Percentiles rank a stretch among this genome's conserved stretches.
Evolutionary conservation across 1,140 invertebrate genomes (phyloP).

Genomic region (Hestina assimilis): DNA sequence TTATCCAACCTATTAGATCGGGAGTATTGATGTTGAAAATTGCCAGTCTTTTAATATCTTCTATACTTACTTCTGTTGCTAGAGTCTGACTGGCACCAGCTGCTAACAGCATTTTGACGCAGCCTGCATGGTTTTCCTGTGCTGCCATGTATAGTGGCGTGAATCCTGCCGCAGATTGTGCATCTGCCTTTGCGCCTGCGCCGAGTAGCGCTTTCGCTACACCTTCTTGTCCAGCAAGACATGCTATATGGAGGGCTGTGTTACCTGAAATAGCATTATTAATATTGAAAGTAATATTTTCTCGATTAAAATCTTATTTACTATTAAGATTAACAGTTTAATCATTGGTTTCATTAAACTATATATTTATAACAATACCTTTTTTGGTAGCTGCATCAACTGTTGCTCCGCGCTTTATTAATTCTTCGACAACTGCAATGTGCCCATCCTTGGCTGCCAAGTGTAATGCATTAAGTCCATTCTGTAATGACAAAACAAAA

Average conservation of each 20-base stretch:
- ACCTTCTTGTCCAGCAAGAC: constrained; percentile 93
- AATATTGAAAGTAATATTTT: neutral
- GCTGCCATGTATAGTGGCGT: constrained; percentile 99
- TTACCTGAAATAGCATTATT: constrained; percentile 89
- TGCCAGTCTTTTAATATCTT: too few relatives aligned
- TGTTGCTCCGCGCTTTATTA: constrained; percentile 92
- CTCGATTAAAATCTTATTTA: neutral
- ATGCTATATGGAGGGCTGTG: constrained; percentile 99
- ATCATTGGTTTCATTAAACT: neutral
- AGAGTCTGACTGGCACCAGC: constrained; percentile 98
- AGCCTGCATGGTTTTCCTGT: constrained; percentile 97
- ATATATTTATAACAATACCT: constrained; percentile 77
- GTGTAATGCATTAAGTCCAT: constrained; percentile 98
- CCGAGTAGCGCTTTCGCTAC: constrained; percentile 93
- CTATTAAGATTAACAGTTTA: neutral
- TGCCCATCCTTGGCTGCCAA: constrained; percentile 99
- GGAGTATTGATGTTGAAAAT: too few relatives aligned
- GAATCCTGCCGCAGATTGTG: constrained; percentile 98
- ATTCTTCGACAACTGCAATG: constrained; percentile 94
- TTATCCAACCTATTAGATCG: too few relatives aligned
- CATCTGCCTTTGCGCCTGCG: constrained; percentile 96
- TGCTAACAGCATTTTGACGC: constrained; percentile 94
- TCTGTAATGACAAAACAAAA: constrained; percentile 81
- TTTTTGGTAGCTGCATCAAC: constrained; percentile 99
- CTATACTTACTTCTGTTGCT: constrained; percentile 91